A percentile compares a stretch with the other conserved stretches of the same genome.
phyloP scores from a whole-genome alignment of 1,140 invertebrate species.

The Bombus vancouverensis region DNA sequence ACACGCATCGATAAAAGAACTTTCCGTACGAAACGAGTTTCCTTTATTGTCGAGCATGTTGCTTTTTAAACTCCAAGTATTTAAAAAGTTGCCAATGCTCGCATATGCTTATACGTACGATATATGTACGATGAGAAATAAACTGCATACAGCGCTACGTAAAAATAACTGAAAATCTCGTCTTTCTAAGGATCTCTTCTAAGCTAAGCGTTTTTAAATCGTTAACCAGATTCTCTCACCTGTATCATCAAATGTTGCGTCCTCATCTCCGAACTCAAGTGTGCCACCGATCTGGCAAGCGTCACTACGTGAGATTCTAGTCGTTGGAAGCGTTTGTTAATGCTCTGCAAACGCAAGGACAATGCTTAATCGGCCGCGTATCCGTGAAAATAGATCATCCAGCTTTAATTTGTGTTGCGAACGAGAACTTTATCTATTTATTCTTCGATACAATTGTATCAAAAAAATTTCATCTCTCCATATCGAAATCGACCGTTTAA shows the following conservation, averaged over 20 bases:
- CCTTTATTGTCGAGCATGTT: background rate
- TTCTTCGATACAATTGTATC: no score
- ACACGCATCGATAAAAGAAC: no score
- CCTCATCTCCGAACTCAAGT: constrained; percentile 95
- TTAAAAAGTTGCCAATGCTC: no score
- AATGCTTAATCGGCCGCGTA: background rate
- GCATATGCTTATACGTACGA: no score
- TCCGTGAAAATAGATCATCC: background rate
- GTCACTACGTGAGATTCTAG: constrained; percentile 96
- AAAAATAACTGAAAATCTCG: no score
- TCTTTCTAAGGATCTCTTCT: background rate
- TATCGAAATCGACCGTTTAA: no score
- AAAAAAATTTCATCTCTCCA: background rate
- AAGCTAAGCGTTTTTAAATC: constrained; percentile 8
- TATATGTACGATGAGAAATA: no score
- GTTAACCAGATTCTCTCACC: constrained; percentile 71
- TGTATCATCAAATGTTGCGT: constrained; percentile 95
- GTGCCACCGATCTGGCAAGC: constrained; percentile 94
- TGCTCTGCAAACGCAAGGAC: constrained; percentile 84
- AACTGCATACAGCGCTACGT: no score
- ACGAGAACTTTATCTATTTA: no score
- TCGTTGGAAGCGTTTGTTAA: constrained; percentile 94
- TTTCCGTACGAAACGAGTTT: background rate
- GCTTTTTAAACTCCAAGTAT: no score
- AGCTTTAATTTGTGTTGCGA: background rate